A percentile compares a stretch with the other conserved stretches of the same genome.
These are phyloP conservation scores for Paramuricea clavata DNA, from an alignment of 92 coral and sea anemone species.

Conservation along the genomic window DNA sequence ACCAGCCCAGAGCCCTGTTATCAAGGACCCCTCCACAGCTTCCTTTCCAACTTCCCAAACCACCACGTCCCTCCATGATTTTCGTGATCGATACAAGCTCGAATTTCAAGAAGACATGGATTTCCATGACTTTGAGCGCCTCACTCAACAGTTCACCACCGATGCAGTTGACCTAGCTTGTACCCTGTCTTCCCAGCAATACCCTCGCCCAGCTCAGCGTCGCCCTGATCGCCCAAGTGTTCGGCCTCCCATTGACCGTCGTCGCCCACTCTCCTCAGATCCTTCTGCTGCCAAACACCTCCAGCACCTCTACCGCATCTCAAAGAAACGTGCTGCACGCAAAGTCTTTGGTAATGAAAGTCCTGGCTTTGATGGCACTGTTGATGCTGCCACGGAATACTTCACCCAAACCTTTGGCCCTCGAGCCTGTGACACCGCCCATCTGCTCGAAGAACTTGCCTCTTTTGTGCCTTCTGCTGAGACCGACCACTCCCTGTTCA, in stretches of 20 bases:
- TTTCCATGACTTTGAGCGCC: not conserved
- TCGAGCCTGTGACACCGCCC: not conserved
- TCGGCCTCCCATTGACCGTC: not conserved
- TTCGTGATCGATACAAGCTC: not conserved
- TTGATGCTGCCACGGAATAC: not conserved
- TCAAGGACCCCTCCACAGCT: not conserved
- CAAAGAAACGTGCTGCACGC: not conserved
- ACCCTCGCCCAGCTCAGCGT: not conserved
- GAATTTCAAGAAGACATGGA: not conserved
- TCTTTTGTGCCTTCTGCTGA: not conserved
- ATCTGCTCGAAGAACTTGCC: not conserved
- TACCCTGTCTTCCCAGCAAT: not conserved
- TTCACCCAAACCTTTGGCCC: not conserved
- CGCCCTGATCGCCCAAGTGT: slow-evolving; percentile 11
- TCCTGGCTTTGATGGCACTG: not conserved
- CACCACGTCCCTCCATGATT: not conserved
- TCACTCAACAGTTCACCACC: not conserved
- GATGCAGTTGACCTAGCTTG: not conserved
- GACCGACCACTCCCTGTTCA: not conserved
- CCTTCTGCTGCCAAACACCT: not conserved
- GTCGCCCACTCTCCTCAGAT: not conserved
- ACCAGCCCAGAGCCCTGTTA: not conserved
- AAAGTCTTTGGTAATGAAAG: not conserved
- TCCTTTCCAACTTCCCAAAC: not conserved
- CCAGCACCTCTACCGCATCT: not conserved